Percentiles rank a stretch among this genome's conserved stretches.
phyloP scores from a whole-genome alignment of 2,113 vertebrate genomes.

The Rhabdomys dilectus region DNA sequence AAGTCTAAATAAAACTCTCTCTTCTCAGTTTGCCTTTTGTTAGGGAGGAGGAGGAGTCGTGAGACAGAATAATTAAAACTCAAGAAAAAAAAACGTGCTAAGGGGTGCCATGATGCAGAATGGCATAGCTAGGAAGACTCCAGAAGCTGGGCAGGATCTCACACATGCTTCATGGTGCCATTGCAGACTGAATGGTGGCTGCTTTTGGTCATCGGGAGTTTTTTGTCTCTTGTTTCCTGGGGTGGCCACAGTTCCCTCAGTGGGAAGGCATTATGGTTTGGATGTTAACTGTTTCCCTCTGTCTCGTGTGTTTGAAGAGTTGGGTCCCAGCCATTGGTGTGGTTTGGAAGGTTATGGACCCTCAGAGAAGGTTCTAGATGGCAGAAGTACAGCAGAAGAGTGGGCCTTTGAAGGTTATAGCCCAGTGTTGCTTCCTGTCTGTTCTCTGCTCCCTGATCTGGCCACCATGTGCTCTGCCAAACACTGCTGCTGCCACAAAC shows the following conservation, averaged over 20 bases:
- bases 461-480: neutral
- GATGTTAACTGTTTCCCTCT: neutral
- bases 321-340: neutral
- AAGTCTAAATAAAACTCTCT: neutral
- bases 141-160: neutral
- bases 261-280: neutral
- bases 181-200: neutral
- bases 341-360: neutral
- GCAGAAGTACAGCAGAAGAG: neutral
- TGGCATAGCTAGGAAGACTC: neutral
- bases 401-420: neutral
- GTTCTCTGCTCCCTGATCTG: neutral
- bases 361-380: neutral
- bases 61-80: neutral
- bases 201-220: neutral
- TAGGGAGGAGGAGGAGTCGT: neutral
- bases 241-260: neutral
- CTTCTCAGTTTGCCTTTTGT: neutral
- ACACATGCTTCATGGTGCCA: accelerated
- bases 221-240: neutral
- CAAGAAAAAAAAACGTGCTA: neutral
- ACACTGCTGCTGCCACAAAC: too few species aligned
- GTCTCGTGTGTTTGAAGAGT: neutral
- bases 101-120: neutral
- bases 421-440: neutral